Base-by-base conservation (phyloP, 2,888 invertebrate species). In the Argyra leucocephala region DNA sequence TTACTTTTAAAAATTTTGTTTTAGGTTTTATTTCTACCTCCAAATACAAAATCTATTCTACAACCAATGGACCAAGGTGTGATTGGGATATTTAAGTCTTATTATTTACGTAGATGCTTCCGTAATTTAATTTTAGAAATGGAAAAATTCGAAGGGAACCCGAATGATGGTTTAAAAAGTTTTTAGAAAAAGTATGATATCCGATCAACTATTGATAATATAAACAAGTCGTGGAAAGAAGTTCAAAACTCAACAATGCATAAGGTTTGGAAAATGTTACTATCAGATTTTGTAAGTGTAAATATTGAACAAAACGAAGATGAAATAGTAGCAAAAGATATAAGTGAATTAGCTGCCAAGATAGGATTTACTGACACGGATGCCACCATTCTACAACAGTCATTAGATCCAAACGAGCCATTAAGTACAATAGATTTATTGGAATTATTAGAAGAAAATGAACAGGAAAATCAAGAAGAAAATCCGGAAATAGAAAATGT, bases 1-100 rank as follows among this genome's bases (percentile, higher is more conserved):
- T 26, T 26, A 26, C 4, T 26, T 26, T 26, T 26, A 22, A 22
- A n/a, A 66, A 60, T 61, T 26, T 26, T 26, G 26, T 26, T 26
- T 26, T 26, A 26, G 26, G 26, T 64, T 12, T 63, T 68, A 58
- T 66, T 66, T 26, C 26, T 26, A 26, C 26, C 26, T 5, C 59
- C 67, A 15, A 68, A 68, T 63, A 63, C 63, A 22, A 63, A 26
- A 60, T 24, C 63, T 18, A 18, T 58, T n/a, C 57, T 66, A 65
- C 66, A 63, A 65, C 18, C 37, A n/a, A 21, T 26, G 24, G 61
- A 61, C 61, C 61, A 61, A 61, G 26, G 61, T 18, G 26, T 61
- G 7, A 61, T 61, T 61, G 26, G 18, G 26, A 61, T 10, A 24
- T 61, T 61, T 61, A 61, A 61, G 22, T 23, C 60, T 6, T 60